Conservation (phyloP, 2,113 vertebrate species). For the Silurus asotus region DNA sequence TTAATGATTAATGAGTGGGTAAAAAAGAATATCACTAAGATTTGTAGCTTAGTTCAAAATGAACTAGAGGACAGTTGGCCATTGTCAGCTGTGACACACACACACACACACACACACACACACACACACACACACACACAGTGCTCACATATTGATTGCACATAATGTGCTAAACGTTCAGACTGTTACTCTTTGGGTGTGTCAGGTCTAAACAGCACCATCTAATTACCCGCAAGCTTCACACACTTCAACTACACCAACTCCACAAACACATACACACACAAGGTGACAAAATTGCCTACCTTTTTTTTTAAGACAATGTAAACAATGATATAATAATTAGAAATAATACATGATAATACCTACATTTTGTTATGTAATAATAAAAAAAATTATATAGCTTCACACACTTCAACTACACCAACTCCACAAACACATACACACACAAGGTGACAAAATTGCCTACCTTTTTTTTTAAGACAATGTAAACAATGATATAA, state of each 20-base stretch:
- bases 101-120: conserved; percentile 33
- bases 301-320: neutral
- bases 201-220: conserved; percentile 22
- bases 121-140: conserved; percentile 5
- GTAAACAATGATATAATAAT: neutral
- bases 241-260: conserved; percentile 7
- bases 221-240: conserved; percentile 36
- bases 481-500: neutral
- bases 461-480: neutral
- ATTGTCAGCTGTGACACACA: neutral
- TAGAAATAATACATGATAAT: neutral
- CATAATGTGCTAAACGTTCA: conserved; percentile 29
- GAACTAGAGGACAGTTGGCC: neutral
- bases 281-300: neutral
- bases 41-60: neutral
- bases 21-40: neutral
- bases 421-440: neutral
- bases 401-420: conserved; percentile 9
- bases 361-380: neutral
- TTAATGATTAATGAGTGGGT: neutral
- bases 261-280: neutral
- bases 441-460: no score
- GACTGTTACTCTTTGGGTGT: neutral
- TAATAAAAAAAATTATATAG: no score
- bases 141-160: conserved; percentile 28